Evolutionary conservation across 37 sponge, comb jelly and placozoan genomes (phyloP), one percentile per base, ranked within the genome.

Genomic region (Geodia barretti): DNA sequence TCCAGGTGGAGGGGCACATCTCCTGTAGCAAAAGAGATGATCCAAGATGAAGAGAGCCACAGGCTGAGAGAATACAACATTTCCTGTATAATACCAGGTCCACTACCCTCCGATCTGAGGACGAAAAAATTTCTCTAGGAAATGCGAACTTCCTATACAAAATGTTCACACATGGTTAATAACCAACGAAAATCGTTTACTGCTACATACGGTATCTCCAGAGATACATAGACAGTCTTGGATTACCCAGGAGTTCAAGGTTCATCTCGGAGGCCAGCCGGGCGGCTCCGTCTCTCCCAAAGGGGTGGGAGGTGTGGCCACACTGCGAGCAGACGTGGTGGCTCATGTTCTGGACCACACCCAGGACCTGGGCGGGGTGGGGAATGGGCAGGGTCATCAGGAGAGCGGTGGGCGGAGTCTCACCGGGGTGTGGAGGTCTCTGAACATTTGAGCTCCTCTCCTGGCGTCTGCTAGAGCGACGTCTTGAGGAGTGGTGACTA

Each of bases 381-480:
- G 31, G 29, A 39, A 24, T 7, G 11, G 17, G 38, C 23, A 35
- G 31, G 21, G 72, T 40, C 31, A 67, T 8, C 41, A 7, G 60
- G 29, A 58, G 60, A 76, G 3, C 14, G 30, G 65, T 9, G 1
- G 11, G 1, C 40, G 24, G 2, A 21, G 0, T 34, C 87, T 75
- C 37, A 95, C 92, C 8, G 90, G 94, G n/a, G 88, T 70, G 29
- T 88, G 35, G 17, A 98, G 93, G 41, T 92, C 89, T 30, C 65
- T 69, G 78, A 98, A 98, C 99, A 98, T 98, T 60, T 94, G 93
- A n/a, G 87, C 92, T 43, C 97, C 97, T 78, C 93, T 87, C 35
- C 88, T 62, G 42, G 85, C 97, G 75, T 98, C 99, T 2, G 85
- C 59, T 33, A 98, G 81, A 32, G 99, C 97, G 28, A 98, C 81